Conservation (phyloP, 2,888 invertebrate species). For the Eupeodes latifasciatus region DNA sequence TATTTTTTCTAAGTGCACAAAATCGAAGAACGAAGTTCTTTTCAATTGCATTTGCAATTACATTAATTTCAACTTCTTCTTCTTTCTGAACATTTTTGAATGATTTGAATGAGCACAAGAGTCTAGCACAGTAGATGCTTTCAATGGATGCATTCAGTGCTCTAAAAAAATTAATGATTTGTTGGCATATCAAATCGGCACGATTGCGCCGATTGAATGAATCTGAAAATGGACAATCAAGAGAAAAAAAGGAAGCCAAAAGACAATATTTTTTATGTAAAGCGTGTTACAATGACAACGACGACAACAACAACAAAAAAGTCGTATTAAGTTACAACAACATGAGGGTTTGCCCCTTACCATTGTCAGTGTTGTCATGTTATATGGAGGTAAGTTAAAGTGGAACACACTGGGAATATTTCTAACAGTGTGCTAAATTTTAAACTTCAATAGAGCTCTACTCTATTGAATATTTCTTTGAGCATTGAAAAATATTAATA, state of each 20-base stretch:
- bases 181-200: conserved; percentile 69
- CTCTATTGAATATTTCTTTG: conserved; percentile 34
- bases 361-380: neutral
- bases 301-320: conserved; percentile 26
- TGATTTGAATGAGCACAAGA: too few species aligned
- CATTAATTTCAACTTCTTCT: conserved; percentile 37
- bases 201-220: conserved; percentile 51
- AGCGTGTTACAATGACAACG: neutral
- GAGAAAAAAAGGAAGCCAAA: neutral
- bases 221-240: conserved; percentile 44
- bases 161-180: conserved; percentile 61
- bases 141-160: conserved; percentile 27
- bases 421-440: conserved; percentile 49
- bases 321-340: conserved; percentile 68
- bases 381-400: conserved; percentile 7
- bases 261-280: neutral
- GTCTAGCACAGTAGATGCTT: neutral
- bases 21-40: neutral
- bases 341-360: conserved; percentile 18
- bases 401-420: neutral
- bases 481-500: conserved; percentile 34
- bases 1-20: conserved; percentile 1
- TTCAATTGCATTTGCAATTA: conserved; percentile 39
- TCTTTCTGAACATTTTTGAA: neutral
- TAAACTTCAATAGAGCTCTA: conserved; percentile 58